Evolutionary conservation across 2,113 vertebrate genomes (phyloP), one percentile per base, ranked within the genome.

Genomic region (Austrofundulus limnaeus): DNA sequence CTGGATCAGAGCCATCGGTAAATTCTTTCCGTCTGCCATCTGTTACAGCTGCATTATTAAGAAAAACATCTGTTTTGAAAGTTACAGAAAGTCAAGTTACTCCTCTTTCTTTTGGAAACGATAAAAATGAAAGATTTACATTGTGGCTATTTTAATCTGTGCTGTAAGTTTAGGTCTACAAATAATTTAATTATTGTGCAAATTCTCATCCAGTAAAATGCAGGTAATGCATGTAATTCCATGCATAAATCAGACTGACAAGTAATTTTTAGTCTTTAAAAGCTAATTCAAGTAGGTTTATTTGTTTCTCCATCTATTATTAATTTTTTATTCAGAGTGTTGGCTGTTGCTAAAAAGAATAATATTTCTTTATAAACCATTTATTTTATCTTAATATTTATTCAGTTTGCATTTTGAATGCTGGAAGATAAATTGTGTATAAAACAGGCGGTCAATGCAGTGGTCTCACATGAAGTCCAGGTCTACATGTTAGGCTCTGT

Each of bases 71-170:
- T 43, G 61, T 51, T 60, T 6, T 39, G 8, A n/a, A 53, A 47
- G 39, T 51, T 53, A 25, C 31, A 70, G 70, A 31, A 52, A 51
- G 61, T 77, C 28, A 70, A 45, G 43, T 58, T 42, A 51, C 23
- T 28, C 2, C 49, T 19, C 17, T 20, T 19, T 13, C 9, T 67
- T 24, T 25, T 63, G 0, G 50, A 13, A 43, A 38, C 42, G 6
- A 24, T n/a, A 24, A n/a, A 42, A 39, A 15, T 46, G 15, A 37
- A 0, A 23, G 16, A 46, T 1, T 16, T 10, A 1, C 10, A 5
- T 6, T 20, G 5, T 28, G 28, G 11, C 11, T 28, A 57, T 28
- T 58, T 46, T 67, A 16, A 57, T 21, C 19, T 51, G 23, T 39
- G 19, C 11, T 38, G n/a, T n/a, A n/a, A 5, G 34, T 23, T 21